phyloP scores from a whole-genome alignment of 2,888 invertebrate species.

The Acleris holmiana region DNA sequence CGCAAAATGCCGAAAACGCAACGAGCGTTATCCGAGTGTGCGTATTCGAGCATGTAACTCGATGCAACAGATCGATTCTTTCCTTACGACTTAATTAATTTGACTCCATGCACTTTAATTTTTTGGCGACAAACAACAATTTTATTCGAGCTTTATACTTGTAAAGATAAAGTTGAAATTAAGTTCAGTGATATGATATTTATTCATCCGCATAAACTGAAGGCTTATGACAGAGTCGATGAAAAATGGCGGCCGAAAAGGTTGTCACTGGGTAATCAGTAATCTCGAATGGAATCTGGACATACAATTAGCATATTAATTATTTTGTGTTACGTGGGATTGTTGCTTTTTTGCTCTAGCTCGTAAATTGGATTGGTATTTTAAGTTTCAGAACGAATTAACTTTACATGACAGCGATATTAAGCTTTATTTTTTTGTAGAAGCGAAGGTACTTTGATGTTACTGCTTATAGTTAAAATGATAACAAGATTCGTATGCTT shows the following conservation, averaged over 20 bases:
- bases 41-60: constrained; percentile 67
- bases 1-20: constrained; percentile 40
- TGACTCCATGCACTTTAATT: constrained; percentile 43
- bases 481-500: too few species aligned
- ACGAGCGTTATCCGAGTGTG: constrained; percentile 45
- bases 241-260: constrained; percentile 52
- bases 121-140: constrained; percentile 9
- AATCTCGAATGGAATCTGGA: constrained; percentile 68
- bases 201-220: constrained; percentile 53
- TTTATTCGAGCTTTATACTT: constrained; percentile 27
- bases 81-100: constrained; percentile 74
- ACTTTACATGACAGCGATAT: too few species aligned
- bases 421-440: too few species aligned
- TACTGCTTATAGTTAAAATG: too few species aligned
- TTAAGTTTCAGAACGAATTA: constrained; percentile 2
- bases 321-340: constrained; percentile 61
- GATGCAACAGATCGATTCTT: constrained; percentile 73
- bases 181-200: constrained; percentile 7
- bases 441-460: too few species aligned
- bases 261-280: constrained; percentile 58
- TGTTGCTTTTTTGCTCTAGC: constrained; percentile 38
- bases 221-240: constrained; percentile 53
- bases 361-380: constrained; percentile 20
- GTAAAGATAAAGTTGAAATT: constrained; percentile 29
- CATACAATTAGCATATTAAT: constrained; percentile 77